phyloP scores from a whole-genome alignment of 2,888 invertebrate genomes.

The Synanthedon andrenaeformis region DNA sequence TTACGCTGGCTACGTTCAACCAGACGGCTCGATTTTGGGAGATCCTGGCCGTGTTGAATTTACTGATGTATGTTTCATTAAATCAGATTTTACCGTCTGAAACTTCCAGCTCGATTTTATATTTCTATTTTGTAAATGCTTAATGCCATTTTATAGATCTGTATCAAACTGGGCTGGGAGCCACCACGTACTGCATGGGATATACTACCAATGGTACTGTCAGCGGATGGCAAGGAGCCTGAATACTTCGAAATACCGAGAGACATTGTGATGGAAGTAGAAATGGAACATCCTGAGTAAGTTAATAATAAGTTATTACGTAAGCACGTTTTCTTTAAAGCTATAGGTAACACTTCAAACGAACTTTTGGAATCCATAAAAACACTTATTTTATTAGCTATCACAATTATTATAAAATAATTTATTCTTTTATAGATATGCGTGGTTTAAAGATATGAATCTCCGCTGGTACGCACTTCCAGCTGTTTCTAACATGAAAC shows the following conservation, averaged over 20 bases:
- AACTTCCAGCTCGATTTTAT: background rate
- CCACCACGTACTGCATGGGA: conserved; percentile 84
- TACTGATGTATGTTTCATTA: conserved; percentile 77
- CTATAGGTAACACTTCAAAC: too few relatives aligned
- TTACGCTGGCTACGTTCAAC: conserved; percentile 90
- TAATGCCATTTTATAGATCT: conserved; percentile 72
- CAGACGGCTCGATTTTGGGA: conserved; percentile 85
- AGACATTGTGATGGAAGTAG: conserved; percentile 88
- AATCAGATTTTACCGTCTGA: background rate
- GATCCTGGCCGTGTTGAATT: conserved; percentile 90
- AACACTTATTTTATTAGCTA: background rate
- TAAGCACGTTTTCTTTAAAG: background rate
- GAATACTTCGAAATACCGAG: conserved; percentile 92
- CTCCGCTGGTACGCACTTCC: conserved; percentile 92
- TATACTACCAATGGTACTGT: conserved; percentile 87
- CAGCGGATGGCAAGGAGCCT: conserved; percentile 94
- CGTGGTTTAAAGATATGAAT: conserved; percentile 88
- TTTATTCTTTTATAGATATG: conserved; percentile 69
- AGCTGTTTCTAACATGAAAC: conserved; percentile 90
- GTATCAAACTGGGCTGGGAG: conserved; percentile 91
- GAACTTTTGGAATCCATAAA: background rate
- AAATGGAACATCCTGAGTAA: conserved; percentile 89
- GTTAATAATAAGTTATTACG: conserved; percentile 28
- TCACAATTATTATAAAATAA: background rate
- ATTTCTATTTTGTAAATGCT: background rate